Percentiles rank a stretch among this genome's conserved stretches.
Conservation (phyloP, 1,140 invertebrate species). For the Lordiphosa clarofinis region DNA sequence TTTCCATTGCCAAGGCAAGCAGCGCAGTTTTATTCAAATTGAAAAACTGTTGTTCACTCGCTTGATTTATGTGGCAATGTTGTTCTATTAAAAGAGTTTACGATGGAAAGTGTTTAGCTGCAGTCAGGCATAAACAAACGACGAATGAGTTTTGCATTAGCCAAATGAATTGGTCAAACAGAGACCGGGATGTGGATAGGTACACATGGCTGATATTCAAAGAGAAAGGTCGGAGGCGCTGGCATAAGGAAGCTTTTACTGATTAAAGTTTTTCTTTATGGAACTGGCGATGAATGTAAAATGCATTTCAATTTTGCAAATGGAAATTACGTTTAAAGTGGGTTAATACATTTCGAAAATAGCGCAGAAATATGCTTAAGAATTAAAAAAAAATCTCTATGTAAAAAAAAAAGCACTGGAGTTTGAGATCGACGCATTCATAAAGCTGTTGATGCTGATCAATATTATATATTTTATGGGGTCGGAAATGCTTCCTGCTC, state of each 20-base stretch:
- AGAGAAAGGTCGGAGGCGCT: no score
- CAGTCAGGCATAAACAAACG: slow-evolving; percentile 25
- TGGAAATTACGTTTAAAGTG: neutral
- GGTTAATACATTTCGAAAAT: neutral
- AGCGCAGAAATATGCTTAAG: no score
- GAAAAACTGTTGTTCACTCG: slow-evolving; percentile 24
- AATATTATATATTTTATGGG: no score
- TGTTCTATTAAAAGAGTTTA: slow-evolving; percentile 37
- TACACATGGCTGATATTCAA: neutral
- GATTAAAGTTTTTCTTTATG: slow-evolving; percentile 5
- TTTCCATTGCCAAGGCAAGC: slow-evolving; percentile 13
- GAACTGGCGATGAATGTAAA: no score
- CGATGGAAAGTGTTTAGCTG: slow-evolving; percentile 41
- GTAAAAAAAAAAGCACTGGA: no score
- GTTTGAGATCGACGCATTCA: no score
- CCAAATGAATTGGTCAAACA: slow-evolving; percentile 26
- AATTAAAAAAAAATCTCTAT: no score
- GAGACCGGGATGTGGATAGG: neutral
- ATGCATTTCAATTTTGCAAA: neutral
- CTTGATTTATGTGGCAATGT: slow-evolving; percentile 40
- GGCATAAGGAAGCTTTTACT: slow-evolving; percentile 16
- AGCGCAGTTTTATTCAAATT: slow-evolving; percentile 26
- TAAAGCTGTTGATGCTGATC: no score
- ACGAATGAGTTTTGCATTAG: slow-evolving; percentile 36
- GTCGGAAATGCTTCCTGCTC: no score